phyloP scores from a whole-genome alignment of 53 echinoderm and acorn worm genomes.

The Glandiceps talaboti region DNA sequence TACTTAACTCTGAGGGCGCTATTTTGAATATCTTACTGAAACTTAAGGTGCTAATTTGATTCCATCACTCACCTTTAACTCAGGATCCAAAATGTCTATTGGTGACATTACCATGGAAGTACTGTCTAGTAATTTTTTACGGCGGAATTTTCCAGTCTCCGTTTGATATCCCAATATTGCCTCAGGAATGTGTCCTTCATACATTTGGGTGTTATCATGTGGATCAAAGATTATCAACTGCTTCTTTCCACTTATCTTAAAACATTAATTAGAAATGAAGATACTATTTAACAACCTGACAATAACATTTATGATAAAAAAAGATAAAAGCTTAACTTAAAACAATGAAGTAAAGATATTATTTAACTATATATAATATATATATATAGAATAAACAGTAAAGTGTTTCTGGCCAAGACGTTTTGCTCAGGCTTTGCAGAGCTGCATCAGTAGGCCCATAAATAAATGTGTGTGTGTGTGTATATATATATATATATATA shows the following conservation, averaged over 20 bases:
- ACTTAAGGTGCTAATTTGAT: no score
- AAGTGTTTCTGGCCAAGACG: no score
- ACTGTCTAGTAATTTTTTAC: conserved; percentile 77
- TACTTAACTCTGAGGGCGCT: no score
- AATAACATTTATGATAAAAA: no score
- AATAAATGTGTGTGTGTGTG: no score
- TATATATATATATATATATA: no score
- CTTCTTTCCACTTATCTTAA: conserved; percentile 70
- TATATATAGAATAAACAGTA: no score
- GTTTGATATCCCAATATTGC: conserved; percentile 60
- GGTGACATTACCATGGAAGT: conserved; percentile 97
- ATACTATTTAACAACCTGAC: background rate
- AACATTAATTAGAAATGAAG: background rate
- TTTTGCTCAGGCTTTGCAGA: no score
- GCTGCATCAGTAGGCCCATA: no score
- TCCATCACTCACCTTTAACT: no score
- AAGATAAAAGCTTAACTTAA: background rate
- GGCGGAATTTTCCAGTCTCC: conserved; percentile 35
- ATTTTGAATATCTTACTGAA: no score
- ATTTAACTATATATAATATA: no score
- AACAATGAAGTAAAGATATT: background rate
- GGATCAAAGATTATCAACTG: conserved; percentile 76
- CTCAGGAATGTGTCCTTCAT: conserved; percentile 87
- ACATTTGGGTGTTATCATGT: conserved; percentile 74
- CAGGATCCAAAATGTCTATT: conserved; percentile 54